Evolutionary conservation across 2,888 invertebrate genomes (phyloP).

Genomic region (Dugesia japonica): DNA sequence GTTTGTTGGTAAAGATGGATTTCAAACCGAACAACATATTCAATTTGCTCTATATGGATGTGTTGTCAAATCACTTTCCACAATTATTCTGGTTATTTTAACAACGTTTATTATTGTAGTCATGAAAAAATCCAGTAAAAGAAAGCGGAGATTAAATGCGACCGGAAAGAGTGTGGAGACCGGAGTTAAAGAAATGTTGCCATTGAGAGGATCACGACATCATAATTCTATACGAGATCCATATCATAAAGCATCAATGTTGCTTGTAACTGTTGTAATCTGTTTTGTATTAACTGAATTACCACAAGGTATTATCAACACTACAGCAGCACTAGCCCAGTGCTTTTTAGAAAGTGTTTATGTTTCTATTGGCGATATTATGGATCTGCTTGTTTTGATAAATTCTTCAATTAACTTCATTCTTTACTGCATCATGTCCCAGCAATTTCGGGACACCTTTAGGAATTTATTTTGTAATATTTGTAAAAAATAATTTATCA

Average conservation of each 20-base stretch:
- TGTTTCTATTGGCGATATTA: conserved; percentile 22
- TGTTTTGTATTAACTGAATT: conserved; percentile 34
- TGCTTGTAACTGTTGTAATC: conserved; percentile 25
- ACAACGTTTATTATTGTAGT: conserved; percentile 17
- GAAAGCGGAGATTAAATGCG: conserved; percentile 24
- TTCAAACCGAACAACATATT: conserved; percentile 7
- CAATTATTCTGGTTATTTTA: conserved; percentile 25
- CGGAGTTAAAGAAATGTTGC: not conserved
- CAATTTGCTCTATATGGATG: conserved; percentile 27
- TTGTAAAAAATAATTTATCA: not conserved
- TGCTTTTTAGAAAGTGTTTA: conserved; percentile 24
- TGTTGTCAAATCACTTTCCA: conserved; percentile 24
- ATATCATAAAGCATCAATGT: conserved; percentile 29
- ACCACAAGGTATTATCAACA: conserved; percentile 32
- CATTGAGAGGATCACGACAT: not conserved
- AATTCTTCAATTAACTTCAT: conserved; percentile 33
- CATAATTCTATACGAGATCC: not conserved
- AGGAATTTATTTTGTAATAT: not conserved
- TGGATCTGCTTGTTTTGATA: conserved; percentile 29
- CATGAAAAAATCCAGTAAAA: conserved; percentile 16
- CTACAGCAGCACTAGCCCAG: not conserved
- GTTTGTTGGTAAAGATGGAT: not conserved
- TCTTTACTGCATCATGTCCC: conserved; percentile 32
- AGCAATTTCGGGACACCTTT: conserved; percentile 29
- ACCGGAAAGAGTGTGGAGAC: not conserved